These are phyloP conservation scores for Macrostomum cliftonense DNA, from an alignment of 2,888 invertebrate species.

Conservation along the genomic window DNA sequence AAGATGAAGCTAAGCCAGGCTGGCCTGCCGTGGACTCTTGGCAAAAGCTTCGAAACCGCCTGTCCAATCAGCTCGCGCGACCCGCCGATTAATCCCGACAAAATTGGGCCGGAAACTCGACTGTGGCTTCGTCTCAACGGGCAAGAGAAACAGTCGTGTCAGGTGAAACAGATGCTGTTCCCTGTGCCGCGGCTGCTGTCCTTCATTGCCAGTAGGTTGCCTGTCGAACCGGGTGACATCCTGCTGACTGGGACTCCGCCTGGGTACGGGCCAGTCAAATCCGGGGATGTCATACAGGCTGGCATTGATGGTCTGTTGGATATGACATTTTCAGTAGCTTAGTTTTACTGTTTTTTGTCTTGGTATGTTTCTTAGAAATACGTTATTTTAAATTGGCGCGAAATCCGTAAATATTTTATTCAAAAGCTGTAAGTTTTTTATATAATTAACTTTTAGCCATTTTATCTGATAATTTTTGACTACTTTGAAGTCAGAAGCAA, in stretches of 20 bases:
- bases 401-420: too few relatives aligned
- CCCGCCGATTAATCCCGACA: too few relatives aligned
- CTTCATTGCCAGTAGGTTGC: constrained; percentile 50
- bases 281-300: constrained; percentile 50
- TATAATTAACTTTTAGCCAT: too few relatives aligned
- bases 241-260: constrained; percentile 57
- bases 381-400: too few relatives aligned
- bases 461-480: too few relatives aligned
- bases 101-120: constrained; percentile 14
- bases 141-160: constrained; percentile 44
- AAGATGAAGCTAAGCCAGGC: constrained; percentile 41
- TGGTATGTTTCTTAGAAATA: too few relatives aligned
- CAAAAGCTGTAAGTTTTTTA: too few relatives aligned
- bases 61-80: constrained; percentile 48
- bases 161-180: constrained; percentile 52
- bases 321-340: constrained; percentile 9
- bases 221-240: constrained; percentile 53
- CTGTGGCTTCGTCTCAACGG: constrained; percentile 43
- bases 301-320: constrained; percentile 34
- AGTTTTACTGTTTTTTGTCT: too few relatives aligned
- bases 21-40: constrained; percentile 54
- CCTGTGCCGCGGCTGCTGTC: constrained; percentile 47
- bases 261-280: constrained; percentile 47
- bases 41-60: constrained; percentile 60
- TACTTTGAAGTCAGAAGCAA: too few relatives aligned